These are phyloP conservation scores for Parotia lawesii DNA, from an alignment of 2,113 vertebrate genomes.

Conservation along the genomic window DNA sequence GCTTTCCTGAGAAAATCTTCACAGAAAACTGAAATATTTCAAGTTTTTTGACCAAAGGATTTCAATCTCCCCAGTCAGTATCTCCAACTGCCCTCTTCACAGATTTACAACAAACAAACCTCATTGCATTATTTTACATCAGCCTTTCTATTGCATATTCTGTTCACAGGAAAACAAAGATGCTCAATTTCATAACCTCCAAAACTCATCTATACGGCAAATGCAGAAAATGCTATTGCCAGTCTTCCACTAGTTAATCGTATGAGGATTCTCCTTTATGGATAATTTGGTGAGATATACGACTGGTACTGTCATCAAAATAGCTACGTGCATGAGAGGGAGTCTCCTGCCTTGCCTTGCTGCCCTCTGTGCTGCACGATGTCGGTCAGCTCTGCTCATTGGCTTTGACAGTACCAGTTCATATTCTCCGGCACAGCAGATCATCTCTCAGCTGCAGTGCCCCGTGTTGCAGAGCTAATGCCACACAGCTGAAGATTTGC, in stretches of 20 bases:
- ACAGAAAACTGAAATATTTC: background rate
- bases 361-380: background rate
- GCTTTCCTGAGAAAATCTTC: background rate
- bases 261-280: background rate
- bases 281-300: background rate
- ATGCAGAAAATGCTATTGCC: background rate
- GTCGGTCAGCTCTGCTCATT: background rate
- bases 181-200: background rate
- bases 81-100: background rate
- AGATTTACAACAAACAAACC: background rate
- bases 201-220: background rate
- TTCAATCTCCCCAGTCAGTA: background rate
- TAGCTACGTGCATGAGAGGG: accelerated
- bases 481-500: background rate
- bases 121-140: background rate
- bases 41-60: background rate
- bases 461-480: background rate
- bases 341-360: background rate
- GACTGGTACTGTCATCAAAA: background rate
- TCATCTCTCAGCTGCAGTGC: background rate
- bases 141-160: background rate
- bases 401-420: background rate
- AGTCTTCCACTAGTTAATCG: background rate
- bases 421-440: background rate
- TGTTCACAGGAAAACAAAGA: background rate